phyloP scores from a whole-genome alignment of 2,888 invertebrate species.

The Orchestes rusci region DNA sequence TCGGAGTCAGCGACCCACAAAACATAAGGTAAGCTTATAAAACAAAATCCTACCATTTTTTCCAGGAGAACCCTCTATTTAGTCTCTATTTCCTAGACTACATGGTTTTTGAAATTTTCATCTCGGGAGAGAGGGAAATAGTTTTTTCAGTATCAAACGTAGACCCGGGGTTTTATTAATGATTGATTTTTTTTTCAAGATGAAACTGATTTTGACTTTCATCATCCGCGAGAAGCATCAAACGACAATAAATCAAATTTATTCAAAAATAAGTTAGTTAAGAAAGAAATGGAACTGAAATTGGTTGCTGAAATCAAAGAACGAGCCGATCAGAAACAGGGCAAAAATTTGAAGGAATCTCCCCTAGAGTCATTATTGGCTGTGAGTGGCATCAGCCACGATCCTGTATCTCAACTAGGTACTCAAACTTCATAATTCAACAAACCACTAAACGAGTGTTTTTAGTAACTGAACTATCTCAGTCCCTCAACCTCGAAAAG shows the following conservation, averaged over 20 bases:
- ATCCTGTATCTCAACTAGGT: conserved; percentile 67
- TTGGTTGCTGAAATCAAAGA: conserved; percentile 80
- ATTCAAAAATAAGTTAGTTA: conserved; percentile 50
- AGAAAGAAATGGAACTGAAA: conserved; percentile 80
- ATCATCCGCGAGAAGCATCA: conserved; percentile 16
- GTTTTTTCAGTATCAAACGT: too few species aligned
- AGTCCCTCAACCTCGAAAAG: conserved; percentile 57
- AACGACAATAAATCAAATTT: conserved; percentile 40
- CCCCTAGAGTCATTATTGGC: conserved; percentile 38
- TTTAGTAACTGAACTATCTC: conserved; percentile 71
- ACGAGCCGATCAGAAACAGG: conserved; percentile 57
- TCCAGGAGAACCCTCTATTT: too few species aligned
- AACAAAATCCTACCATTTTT: too few species aligned
- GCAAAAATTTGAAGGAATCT: conserved; percentile 50
- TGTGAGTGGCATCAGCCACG: conserved; percentile 51
- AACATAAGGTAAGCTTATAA: too few species aligned
- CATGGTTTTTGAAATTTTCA: too few species aligned
- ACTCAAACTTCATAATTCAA: background rate
- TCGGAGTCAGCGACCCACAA: too few species aligned
- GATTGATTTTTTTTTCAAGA: too few species aligned
- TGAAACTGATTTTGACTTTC: background rate
- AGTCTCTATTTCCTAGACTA: too few species aligned
- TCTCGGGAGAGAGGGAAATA: too few species aligned
- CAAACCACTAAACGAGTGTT: background rate
- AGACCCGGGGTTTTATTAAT: too few species aligned